These are phyloP conservation scores for Pollenia labialis DNA, from an alignment of 2,888 invertebrate genomes.

Conservation along the genomic window DNA sequence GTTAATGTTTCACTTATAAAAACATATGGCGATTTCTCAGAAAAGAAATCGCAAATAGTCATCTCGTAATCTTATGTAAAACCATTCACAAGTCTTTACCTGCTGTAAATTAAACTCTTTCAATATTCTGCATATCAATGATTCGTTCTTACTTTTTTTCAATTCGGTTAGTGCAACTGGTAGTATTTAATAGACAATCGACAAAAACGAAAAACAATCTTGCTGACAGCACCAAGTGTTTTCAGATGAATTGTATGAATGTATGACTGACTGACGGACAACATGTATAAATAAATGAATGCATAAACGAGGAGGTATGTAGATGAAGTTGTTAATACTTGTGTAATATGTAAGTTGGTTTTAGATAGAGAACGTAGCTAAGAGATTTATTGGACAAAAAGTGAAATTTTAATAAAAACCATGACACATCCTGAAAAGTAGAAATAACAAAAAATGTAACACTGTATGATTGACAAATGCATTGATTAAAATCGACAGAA, in stretches of 20 bases:
- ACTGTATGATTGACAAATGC: conserved; percentile 66
- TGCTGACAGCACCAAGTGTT: conserved; percentile 64
- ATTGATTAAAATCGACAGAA: conserved; percentile 59
- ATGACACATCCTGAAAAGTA: conserved; percentile 36
- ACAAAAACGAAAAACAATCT: conserved; percentile 51
- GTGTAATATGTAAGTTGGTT: neutral
- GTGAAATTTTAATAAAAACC: conserved; percentile 47
- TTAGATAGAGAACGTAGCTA: too few relatives aligned
- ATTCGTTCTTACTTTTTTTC: neutral
- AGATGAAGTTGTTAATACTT: conserved; percentile 10
- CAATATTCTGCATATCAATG: neutral
- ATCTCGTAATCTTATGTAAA: too few relatives aligned
- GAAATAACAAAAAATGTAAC: conserved; percentile 9
- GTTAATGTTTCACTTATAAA: too few relatives aligned
- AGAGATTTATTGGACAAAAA: conserved; percentile 34
- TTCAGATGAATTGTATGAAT: conserved; percentile 38
- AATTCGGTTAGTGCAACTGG: neutral
- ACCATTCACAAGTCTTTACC: neutral
- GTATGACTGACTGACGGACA: neutral
- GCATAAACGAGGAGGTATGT: neutral
- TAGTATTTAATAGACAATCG: conserved; percentile 20
- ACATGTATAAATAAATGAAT: conserved; percentile 15
- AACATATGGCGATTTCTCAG: too few relatives aligned
- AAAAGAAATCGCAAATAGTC: too few relatives aligned
- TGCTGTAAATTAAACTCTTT: conserved; percentile 13